These are phyloP conservation scores for Panulirus ornatus DNA, from an alignment of 1,140 invertebrate genomes.

Conservation along the genomic window DNA sequence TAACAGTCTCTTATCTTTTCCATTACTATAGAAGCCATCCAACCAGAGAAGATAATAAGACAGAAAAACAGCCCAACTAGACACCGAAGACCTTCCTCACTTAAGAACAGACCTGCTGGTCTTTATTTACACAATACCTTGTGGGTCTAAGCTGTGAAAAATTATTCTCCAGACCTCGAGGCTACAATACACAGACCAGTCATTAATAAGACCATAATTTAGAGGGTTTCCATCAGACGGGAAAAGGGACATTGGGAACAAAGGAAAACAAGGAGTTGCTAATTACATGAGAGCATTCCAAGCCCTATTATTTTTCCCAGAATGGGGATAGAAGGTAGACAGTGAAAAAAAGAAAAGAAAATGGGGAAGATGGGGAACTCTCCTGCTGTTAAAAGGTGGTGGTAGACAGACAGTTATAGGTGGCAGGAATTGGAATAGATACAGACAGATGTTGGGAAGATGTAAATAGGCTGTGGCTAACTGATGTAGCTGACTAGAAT, in stretches of 20 bases:
- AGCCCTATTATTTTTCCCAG: neutral
- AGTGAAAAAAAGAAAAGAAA: neutral
- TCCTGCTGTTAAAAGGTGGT: too few relatives aligned
- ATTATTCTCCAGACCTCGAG: neutral
- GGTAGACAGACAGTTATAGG: too few relatives aligned
- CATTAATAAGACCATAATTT: conserved; percentile 41
- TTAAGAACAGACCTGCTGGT: neutral
- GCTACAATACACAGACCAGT: neutral
- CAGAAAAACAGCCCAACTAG: too few relatives aligned
- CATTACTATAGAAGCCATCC: too few relatives aligned
- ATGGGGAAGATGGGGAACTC: neutral
- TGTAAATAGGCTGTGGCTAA: too few relatives aligned
- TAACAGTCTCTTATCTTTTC: too few relatives aligned
- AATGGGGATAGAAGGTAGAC: too few relatives aligned
- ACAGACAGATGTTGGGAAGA: too few relatives aligned
- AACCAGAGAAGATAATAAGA: too few relatives aligned
- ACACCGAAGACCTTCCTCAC: neutral
- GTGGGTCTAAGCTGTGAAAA: neutral
- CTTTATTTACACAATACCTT: conserved; percentile 1
- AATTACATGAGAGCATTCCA: conserved; percentile 15
- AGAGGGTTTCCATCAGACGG: neutral
- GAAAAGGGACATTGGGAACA: neutral
- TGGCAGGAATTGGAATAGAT: too few relatives aligned
- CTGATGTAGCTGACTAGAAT: neutral
- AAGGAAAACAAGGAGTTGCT: neutral